Percentiles rank a stretch among this genome's conserved stretches.
phyloP scores from a whole-genome alignment of 1,140 invertebrate genomes.

The Acromyrmex heyeri region DNA sequence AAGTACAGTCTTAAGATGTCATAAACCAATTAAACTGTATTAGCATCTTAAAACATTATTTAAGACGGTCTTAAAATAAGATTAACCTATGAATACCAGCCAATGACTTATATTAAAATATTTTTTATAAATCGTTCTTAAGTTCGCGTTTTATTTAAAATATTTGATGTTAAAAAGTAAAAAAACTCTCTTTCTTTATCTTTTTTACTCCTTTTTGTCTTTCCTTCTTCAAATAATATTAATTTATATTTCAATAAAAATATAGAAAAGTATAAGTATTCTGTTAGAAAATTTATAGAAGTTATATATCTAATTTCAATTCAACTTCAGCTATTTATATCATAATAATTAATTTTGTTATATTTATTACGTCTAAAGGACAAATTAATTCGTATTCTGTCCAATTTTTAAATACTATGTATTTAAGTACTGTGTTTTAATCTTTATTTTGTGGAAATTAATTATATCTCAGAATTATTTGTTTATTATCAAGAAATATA shows the following conservation, averaged over 20 bases:
- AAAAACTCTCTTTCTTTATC: not conserved
- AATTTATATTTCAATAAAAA: not conserved
- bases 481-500: not conserved
- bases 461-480: not conserved
- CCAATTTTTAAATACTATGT: not conserved
- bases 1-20: too few relatives aligned
- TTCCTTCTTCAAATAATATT: not conserved
- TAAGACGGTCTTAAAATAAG: too few relatives aligned
- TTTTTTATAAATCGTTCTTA: not conserved
- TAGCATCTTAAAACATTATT: too few relatives aligned
- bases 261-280: not conserved
- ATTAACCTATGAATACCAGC: too few relatives aligned
- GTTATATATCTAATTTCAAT: not conserved
- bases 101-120: not conserved
- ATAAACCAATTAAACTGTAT: too few relatives aligned
- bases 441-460: not conserved
- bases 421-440: not conserved
- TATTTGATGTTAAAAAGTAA: not conserved
- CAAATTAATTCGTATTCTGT: not conserved
- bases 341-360: constrained; percentile 10
- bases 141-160: not conserved
- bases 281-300: not conserved
- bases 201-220: not conserved
- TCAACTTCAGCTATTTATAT: not conserved
- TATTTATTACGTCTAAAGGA: not conserved